Base-by-base conservation (phyloP, 2,113 vertebrate genomes). In the Sarotherodon lohbergeri region DNA sequence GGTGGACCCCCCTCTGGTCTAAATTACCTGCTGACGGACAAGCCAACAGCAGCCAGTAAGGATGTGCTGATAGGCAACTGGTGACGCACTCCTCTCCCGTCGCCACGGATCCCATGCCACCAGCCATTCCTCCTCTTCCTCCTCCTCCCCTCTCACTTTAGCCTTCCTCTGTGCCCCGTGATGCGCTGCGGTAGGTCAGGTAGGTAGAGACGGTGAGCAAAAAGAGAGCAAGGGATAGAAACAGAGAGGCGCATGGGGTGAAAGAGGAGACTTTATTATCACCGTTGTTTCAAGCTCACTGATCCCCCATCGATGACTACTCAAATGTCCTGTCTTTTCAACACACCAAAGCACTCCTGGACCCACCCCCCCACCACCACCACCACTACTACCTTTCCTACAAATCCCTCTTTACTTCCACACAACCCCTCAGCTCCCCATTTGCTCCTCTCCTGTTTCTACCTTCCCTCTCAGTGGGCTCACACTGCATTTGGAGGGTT, bases 311-410 rank as follows among this genome's bases (percentile, higher is more conserved):
- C 24, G 61, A 89, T 86, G 93, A 94, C 96, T 96, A 89, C 97
- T 97, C 97, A 89, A 93, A 96, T 97, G 95, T 97, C 96, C 2
- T 85, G 41, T 83, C 96, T 95, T 97, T 97, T 96, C 97, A 97
- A 90, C 96, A 94, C 85, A 93, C 94, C 96, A 87, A 94, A 93
- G 39, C 36, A 92, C 92, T 81, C 82, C 78, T 86, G 59, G 81
- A 27, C 66, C 63, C 46, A 11, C 50, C 46, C 10, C 1, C 39
- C 57, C 57, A 9, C 82, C 36, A 4, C 81, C 46, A 48, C 87
- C 57, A 36, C 82, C 39, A n/a, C 82, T 41, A 3, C 86, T 41
- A 59, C 86, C 57, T 83, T 63, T 79, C 68, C 88, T 52, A 68
- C 82, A 92, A 93, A 92, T 91, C 91, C 89, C 86, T 92, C 87